Evolutionary conservation across 35 echinoderm and acorn worm genomes (phyloP).

Genomic region (Patiria miniata): DNA sequence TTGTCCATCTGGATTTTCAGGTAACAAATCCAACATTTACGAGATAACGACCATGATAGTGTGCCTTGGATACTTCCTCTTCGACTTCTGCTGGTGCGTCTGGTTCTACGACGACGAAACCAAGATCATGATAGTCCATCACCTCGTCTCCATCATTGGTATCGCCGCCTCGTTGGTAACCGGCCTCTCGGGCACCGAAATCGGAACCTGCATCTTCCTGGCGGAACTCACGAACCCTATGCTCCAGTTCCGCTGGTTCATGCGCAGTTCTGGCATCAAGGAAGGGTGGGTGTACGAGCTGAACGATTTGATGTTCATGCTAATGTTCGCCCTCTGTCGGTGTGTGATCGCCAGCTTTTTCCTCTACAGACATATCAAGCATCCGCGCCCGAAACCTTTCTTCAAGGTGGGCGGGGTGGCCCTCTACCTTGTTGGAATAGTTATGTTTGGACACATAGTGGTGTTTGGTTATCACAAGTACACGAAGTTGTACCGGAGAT

Average conservation of each 20-base stretch:
- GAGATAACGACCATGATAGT: constrained; percentile 69
- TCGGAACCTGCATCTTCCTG: constrained; percentile 85
- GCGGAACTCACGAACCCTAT: constrained; percentile 83
- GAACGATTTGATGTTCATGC: constrained; percentile 84
- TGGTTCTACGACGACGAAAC: constrained; percentile 78
- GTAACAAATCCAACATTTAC: constrained; percentile 71
- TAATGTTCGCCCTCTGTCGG: constrained; percentile 71
- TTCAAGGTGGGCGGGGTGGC: constrained; percentile 72
- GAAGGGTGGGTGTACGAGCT: constrained; percentile 74
- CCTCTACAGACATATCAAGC: constrained; percentile 55
- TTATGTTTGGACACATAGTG: constrained; percentile 62
- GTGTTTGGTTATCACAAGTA: constrained; percentile 78
- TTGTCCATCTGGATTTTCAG: constrained; percentile 52
- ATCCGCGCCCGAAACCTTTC: constrained; percentile 59
- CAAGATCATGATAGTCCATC: constrained; percentile 76
- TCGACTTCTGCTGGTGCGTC: constrained; percentile 88
- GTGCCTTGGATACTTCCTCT: constrained; percentile 92
- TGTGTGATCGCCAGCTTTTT: constrained; percentile 65
- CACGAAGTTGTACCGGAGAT: too few species aligned
- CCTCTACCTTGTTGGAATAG: constrained; percentile 75
- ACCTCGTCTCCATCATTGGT: constrained; percentile 72
- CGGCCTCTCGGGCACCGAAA: constrained; percentile 76
- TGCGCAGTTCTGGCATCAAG: constrained; percentile 63
- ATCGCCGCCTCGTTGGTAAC: constrained; percentile 47
- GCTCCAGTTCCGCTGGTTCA: constrained; percentile 85